Evolutionary conservation across 2,113 vertebrate genomes (phyloP).

Genomic region (Nothocercus nigrocapillus): DNA sequence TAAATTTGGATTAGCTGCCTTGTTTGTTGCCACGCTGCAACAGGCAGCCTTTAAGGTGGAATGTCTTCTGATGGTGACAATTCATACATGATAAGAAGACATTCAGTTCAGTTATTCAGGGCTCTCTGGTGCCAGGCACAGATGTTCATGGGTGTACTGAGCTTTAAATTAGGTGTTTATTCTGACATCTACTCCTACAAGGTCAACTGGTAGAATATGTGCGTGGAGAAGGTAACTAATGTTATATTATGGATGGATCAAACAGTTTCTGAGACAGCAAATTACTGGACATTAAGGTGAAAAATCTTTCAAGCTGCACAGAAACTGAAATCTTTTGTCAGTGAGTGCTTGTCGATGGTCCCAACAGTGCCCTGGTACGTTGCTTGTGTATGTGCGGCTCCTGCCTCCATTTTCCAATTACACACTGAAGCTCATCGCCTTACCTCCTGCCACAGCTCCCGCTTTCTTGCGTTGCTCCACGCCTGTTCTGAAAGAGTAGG

Average conservation of each 20-base stretch:
- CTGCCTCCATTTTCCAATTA: not conserved
- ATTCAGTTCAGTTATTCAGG: not conserved
- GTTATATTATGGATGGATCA: not conserved
- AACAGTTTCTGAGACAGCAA: not conserved
- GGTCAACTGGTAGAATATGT: not conserved
- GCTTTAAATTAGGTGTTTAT: not conserved
- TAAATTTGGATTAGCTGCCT: not conserved
- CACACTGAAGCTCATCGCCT: not conserved
- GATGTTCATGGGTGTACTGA: not conserved
- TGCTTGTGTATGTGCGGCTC: rapidly evolving
- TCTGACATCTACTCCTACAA: not conserved
- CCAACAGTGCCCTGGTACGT: not conserved
- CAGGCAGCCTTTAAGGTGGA: rapidly evolving
- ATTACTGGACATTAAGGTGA: not conserved
- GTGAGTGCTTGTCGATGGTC: not conserved
- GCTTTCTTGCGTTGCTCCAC: not conserved
- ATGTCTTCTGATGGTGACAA: not conserved
- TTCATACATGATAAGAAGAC: not conserved
- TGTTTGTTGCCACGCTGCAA: not conserved
- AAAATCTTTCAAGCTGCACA: not conserved
- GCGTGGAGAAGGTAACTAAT: not conserved
- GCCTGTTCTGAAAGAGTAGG: too few relatives aligned
- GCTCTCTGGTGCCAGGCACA: not conserved
- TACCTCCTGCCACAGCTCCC: not conserved
- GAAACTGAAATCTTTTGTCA: not conserved